Evolutionary conservation across 2,888 invertebrate species (phyloP), one percentile per base, ranked within the genome.

Genomic region (Siphlonurus alternatus): DNA sequence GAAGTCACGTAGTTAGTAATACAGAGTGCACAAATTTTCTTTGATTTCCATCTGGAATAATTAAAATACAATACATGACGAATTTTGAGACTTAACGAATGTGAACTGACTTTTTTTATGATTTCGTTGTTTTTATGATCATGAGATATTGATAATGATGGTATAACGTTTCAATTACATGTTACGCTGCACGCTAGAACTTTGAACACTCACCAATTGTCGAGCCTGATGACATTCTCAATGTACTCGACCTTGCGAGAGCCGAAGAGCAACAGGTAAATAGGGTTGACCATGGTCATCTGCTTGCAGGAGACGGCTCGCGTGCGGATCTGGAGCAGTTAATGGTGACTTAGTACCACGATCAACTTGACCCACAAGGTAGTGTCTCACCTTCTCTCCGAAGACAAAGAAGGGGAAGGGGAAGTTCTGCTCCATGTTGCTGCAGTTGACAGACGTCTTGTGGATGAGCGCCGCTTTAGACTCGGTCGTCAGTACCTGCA

Each of bases 401-500:
- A 98, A 99, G 65, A 99, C 91, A 74, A 99, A 96, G 74, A 96
- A 88, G 0, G 98, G 98, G 68, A 90, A 95, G 0, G 91, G 89
- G 73, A 97, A 97, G 68, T 82, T 82, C 65, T 89, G 86, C 62
- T 89, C 89, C 62, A 83, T 78, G 73, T 89, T 90, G 70, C 86
- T 87, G 75, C 93, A 93, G 78, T 97, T 96, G 2, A 98, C 95
- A 0, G 97, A 98, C 0, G 94, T 93, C 76, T 97, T 98, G 78
- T 97, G 95, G 67, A 99, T 89, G 1, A 99, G 79, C 0, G 98
- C 98, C 0, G 90, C 86, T 74, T 93, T 95, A 64, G 93, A 91
- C 78, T 97, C 98, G 0, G 93, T 93, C 1, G 98, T 98, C 62
- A 96, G 78, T 0, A 98, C 91, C n/a, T n/a, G n/a, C n/a, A n/a